A percentile compares a stretch with the other conserved stretches of the same genome.
Conservation (phyloP, 2,113 vertebrate species). For the Muntiacus muntjak region DNA sequence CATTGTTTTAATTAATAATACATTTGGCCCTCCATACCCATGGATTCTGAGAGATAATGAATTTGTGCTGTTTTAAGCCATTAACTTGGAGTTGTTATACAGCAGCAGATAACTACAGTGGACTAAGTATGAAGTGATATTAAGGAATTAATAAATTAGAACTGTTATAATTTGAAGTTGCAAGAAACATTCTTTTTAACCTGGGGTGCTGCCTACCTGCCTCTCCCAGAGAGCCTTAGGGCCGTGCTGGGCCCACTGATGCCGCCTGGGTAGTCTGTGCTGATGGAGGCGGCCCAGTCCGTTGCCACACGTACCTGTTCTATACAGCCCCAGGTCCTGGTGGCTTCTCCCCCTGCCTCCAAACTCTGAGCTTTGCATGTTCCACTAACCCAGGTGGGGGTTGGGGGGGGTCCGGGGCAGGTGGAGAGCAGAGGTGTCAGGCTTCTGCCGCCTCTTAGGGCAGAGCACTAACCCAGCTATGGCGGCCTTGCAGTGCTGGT, state of each 20-base stretch:
- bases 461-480: slow-evolving; percentile 68
- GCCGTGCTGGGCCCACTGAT: neutral
- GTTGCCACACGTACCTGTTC: neutral
- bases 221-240: neutral
- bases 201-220: neutral
- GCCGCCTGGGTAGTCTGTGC: neutral
- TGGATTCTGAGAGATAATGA: neutral
- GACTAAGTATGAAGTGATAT: neutral
- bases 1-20: neutral
- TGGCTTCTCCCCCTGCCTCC: neutral
- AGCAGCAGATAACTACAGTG: neutral
- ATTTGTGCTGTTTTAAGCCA: neutral
- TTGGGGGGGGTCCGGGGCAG: neutral
- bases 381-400: slow-evolving; percentile 57
- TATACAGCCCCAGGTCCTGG: neutral
- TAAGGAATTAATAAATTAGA: neutral
- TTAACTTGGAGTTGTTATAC: neutral
- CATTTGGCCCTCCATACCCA: neutral
- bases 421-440: neutral
- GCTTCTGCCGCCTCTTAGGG: neutral
- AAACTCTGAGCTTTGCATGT: slow-evolving; percentile 64
- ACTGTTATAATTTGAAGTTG: neutral
- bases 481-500: neutral
- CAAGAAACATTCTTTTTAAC: neutral
- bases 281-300: neutral